phyloP scores from a whole-genome alignment of 2,113 vertebrate genomes.

The Vidua macroura region DNA sequence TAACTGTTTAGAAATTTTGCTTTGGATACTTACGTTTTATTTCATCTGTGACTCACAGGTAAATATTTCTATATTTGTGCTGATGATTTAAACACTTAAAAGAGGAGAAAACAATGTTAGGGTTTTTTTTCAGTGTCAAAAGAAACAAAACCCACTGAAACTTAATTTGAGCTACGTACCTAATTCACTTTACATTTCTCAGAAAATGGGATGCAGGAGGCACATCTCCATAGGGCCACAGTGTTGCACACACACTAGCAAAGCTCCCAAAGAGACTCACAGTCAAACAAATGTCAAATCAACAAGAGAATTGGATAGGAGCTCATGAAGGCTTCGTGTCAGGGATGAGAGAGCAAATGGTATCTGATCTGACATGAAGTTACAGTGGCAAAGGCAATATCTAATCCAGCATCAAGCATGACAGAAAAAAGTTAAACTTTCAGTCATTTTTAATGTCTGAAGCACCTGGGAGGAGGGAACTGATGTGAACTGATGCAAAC shows the following conservation, averaged over 20 bases:
- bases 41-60: neutral
- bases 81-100: neutral
- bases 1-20: neutral
- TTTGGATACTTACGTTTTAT: neutral
- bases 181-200: neutral
- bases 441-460: neutral
- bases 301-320: neutral
- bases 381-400: neutral
- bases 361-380: neutral
- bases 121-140: neutral
- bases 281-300: neutral
- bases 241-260: neutral
- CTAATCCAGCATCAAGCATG: neutral
- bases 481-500: neutral
- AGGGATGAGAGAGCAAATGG: neutral
- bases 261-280: neutral
- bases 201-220: neutral
- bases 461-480: neutral
- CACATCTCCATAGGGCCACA: neutral
- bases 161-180: neutral
- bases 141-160: neutral
- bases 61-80: neutral
- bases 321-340: neutral
- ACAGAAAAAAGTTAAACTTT: neutral
- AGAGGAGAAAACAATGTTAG: neutral